phyloP scores from a whole-genome alignment of 2,797 vertebrate species.

The Rhabdophis nuchalis region DNA sequence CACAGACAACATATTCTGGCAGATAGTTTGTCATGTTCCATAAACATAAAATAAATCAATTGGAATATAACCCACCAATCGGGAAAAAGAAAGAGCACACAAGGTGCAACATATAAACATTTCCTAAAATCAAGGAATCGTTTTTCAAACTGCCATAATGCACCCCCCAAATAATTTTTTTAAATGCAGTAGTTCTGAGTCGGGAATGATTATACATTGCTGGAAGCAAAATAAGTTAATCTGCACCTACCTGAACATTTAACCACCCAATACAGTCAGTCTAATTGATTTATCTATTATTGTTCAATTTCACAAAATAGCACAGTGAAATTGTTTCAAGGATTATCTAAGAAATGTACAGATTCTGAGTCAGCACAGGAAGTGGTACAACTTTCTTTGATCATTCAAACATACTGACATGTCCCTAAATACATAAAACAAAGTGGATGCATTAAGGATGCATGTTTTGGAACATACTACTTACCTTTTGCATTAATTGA shows the following conservation, averaged over 20 bases:
- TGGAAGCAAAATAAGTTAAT: slow-evolving; percentile 12
- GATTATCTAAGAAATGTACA: not conserved
- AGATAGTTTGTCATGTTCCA: not conserved
- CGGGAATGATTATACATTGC: not conserved
- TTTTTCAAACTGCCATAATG: accelerated
- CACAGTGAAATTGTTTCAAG: not conserved
- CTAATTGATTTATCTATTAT: slow-evolving; percentile 15
- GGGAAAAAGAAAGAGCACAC: not conserved
- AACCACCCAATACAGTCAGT: slow-evolving; percentile 3
- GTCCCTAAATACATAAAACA: not conserved
- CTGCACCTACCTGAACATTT: not conserved
- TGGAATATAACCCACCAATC: not conserved
- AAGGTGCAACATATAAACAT: not conserved
- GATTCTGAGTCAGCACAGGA: slow-evolving; percentile 13
- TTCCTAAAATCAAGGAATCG: not conserved
- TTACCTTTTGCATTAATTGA: not conserved
- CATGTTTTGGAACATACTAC: not conserved
- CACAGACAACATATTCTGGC: not conserved
- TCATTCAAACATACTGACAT: not conserved
- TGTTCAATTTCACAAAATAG: not conserved
- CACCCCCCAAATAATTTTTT: slow-evolving; percentile 34
- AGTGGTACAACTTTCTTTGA: not conserved
- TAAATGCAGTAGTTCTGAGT: slow-evolving; percentile 6
- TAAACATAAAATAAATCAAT: not conserved
- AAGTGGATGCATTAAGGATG: not conserved